A percentile compares a stretch with the other conserved stretches of the same genome.
Evolutionary conservation across 2,888 invertebrate genomes (phyloP).

Genomic region (Cylloceria caligata): DNA sequence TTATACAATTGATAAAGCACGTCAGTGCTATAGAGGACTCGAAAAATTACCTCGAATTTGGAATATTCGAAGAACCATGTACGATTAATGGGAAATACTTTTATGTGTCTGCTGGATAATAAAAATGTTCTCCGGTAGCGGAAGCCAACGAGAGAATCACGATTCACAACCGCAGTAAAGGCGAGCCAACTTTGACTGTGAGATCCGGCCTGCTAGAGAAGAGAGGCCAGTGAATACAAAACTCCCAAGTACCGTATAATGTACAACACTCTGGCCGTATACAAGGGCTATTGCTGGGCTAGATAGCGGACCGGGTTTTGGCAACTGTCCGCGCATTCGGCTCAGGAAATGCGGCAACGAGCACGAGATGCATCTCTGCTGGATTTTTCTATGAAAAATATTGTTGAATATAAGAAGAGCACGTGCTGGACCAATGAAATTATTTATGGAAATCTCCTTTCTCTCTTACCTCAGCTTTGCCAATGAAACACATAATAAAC

Average conservation of each 20-base stretch:
- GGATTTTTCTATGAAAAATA: constrained; percentile 1
- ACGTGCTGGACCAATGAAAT: neutral
- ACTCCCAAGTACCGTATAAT: constrained; percentile 32
- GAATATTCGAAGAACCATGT: constrained; percentile 75
- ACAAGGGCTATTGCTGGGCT: constrained; percentile 25
- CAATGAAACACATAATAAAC: neutral
- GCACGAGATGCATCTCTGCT: constrained; percentile 21
- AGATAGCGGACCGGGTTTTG: constrained; percentile 67
- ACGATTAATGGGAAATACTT: constrained; percentile 26
- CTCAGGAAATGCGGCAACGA: constrained; percentile 68
- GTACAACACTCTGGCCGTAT: constrained; percentile 29
- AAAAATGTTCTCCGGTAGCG: neutral
- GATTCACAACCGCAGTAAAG: constrained; percentile 30
- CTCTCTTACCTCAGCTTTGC: neutral
- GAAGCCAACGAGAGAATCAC: constrained; percentile 28
- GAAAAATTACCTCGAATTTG: constrained; percentile 75
- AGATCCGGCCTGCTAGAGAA: constrained; percentile 24
- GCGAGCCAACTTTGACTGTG: constrained; percentile 54
- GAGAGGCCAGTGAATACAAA: constrained; percentile 38
- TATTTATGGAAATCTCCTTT: neutral
- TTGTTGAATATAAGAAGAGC: neutral
- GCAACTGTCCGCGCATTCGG: constrained; percentile 75
- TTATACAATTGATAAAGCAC: neutral
- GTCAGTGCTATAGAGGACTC: neutral
- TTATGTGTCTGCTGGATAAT: neutral